phyloP scores from a whole-genome alignment of 2,888 invertebrate species.

The Scaptodrosophila latifasciaeformis region DNA sequence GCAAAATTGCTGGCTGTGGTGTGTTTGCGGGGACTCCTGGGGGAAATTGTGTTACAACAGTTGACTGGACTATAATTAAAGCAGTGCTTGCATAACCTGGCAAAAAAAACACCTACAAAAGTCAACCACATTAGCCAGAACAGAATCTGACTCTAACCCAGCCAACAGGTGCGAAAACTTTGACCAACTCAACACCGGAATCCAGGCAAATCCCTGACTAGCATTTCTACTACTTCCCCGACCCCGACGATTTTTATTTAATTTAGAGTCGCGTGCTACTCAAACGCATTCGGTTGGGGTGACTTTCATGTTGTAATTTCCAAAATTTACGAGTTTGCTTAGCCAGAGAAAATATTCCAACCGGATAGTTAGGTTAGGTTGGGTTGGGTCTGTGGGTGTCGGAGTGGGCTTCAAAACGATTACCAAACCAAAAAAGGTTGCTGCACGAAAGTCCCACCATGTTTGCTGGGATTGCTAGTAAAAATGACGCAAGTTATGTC shows the following conservation, averaged over 20 bases:
- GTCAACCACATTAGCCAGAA: slow-evolving; percentile 14
- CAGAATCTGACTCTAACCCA: too few relatives aligned
- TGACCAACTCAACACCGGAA: slow-evolving; percentile 27
- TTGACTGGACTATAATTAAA: slow-evolving; percentile 60
- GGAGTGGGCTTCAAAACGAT: too few relatives aligned
- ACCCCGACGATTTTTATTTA: slow-evolving; percentile 60
- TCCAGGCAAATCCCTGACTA: neutral
- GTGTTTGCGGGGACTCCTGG: slow-evolving; percentile 11
- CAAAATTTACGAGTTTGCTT: slow-evolving; percentile 61
- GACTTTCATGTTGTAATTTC: slow-evolving; percentile 64
- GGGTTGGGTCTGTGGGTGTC: neutral
- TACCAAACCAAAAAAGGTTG: too few relatives aligned
- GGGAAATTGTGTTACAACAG: slow-evolving; percentile 39
- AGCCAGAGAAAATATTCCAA: slow-evolving; percentile 10
- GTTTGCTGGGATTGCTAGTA: slow-evolving; percentile 22
- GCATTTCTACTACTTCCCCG: slow-evolving; percentile 1
- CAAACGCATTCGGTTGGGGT: slow-evolving; percentile 17
- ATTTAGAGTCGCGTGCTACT: slow-evolving; percentile 48
- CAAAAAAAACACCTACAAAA: neutral
- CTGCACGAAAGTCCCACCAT: too few relatives aligned
- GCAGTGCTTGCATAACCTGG: too few relatives aligned
- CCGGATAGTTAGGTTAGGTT: too few relatives aligned
- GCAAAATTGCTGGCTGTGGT: neutral
- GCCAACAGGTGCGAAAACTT: slow-evolving; percentile 58
- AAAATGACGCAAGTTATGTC: slow-evolving; percentile 19